Evolutionary conservation across 2,888 invertebrate species (phyloP).

Genomic region (Papilio demoleus): DNA sequence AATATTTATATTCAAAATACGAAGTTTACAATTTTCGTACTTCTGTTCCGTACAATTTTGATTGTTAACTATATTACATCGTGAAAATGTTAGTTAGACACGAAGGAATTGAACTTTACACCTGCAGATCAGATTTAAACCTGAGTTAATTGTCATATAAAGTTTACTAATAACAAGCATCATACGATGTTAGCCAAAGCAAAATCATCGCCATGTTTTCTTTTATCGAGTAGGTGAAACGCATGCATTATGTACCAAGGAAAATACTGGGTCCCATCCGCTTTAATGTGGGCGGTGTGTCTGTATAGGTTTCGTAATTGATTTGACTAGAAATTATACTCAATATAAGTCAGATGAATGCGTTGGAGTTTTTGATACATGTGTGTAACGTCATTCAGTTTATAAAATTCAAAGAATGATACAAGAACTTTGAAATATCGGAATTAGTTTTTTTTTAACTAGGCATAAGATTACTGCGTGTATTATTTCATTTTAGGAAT

Average conservation of each 20-base stretch:
- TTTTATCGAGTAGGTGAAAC: constrained; percentile 60
- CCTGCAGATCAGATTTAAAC: no score
- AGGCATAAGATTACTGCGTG: no score
- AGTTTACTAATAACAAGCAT: background rate
- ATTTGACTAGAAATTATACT: constrained; percentile 41
- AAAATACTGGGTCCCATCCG: constrained; percentile 57
- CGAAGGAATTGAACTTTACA: no score
- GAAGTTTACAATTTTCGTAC: no score
- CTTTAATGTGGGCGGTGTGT: constrained; percentile 51
- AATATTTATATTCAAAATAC: no score
- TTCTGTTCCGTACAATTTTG: background rate
- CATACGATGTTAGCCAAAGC: background rate
- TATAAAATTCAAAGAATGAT: no score
- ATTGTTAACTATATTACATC: no score
- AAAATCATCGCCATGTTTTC: constrained; percentile 49
- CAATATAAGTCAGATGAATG: background rate
- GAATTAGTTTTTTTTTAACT: no score
- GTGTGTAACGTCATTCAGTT: background rate
- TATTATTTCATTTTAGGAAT: no score
- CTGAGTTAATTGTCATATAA: no score
- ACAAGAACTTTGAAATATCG: no score
- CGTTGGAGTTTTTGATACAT: background rate
- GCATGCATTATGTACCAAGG: constrained; percentile 54
- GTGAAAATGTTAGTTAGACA: no score
- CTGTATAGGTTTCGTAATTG: constrained; percentile 42